Conservation (phyloP, 30 jellyfish, hydroid and myxozoan species). For the Catostylus mosaicus region DNA sequence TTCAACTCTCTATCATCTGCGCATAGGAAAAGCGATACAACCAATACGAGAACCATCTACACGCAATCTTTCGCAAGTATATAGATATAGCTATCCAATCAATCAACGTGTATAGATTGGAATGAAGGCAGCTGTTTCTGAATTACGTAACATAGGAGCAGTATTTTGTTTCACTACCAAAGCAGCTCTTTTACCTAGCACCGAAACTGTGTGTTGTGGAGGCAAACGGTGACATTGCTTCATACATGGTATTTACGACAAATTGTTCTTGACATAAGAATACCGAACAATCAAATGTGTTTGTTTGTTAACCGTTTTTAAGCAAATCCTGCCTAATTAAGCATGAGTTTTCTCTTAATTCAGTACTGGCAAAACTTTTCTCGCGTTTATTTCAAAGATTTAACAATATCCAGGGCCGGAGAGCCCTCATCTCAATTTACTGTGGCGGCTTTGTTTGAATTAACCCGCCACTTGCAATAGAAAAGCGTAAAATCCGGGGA, state of each 20-base stretch:
- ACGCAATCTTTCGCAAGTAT: too few species aligned
- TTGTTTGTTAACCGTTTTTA: neutral
- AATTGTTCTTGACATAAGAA: neutral
- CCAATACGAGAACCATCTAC: too few species aligned
- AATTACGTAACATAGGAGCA: neutral
- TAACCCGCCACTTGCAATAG: slow-evolving; percentile 1
- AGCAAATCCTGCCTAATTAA: slow-evolving; percentile 9
- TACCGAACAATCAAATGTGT: neutral
- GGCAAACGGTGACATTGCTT: neutral
- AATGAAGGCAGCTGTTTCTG: too few species aligned
- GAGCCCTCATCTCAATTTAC: neutral
- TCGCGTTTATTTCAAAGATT: neutral
- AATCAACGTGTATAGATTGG: too few species aligned
- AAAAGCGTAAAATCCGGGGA: neutral
- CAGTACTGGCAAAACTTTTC: neutral
- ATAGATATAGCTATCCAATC: too few species aligned
- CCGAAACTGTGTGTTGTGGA: neutral
- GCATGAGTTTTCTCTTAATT: neutral
- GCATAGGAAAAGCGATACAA: too few species aligned
- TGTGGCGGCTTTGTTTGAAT: slow-evolving; percentile 26
- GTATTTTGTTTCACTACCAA: neutral
- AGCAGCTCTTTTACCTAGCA: neutral
- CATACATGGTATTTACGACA: neutral
- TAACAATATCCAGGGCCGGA: neutral
- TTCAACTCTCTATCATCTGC: too few species aligned